These are phyloP conservation scores for Odontocerum albicorne DNA, from an alignment of 2,888 invertebrate species.

Conservation along the genomic window DNA sequence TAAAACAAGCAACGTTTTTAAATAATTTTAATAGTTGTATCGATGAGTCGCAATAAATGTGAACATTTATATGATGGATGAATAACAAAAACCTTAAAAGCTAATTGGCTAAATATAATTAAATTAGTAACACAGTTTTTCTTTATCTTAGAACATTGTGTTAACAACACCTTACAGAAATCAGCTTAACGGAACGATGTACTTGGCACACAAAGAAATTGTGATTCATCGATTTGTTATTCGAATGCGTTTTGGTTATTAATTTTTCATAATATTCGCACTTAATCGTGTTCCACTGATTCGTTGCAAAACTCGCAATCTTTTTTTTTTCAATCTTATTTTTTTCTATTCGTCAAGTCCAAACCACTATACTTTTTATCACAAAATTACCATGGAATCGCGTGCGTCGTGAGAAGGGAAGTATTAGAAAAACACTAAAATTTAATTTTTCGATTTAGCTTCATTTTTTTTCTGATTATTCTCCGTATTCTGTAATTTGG, in stretches of 20 bases:
- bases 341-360: slow-evolving; percentile 12
- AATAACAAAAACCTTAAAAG: slow-evolving; percentile 22
- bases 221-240: no score
- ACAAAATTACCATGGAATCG: slow-evolving; percentile 2
- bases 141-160: slow-evolving; percentile 27
- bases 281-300: slow-evolving; percentile 27
- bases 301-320: slow-evolving; percentile 22
- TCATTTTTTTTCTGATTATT: slow-evolving; percentile 67
- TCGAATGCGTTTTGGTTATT: no score
- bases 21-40: slow-evolving; percentile 21
- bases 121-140: slow-evolving; percentile 36
- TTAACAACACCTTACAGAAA: slow-evolving; percentile 24
- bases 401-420: not conserved
- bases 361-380: slow-evolving; percentile 17
- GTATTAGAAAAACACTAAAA: not conserved
- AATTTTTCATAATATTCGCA: not conserved
- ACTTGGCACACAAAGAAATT: no score
- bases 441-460: slow-evolving; percentile 43
- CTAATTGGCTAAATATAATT: slow-evolving; percentile 26
- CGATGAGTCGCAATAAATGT: slow-evolving; percentile 11
- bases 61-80: slow-evolving; percentile 7
- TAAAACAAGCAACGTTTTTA: slow-evolving; percentile 21
- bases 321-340: slow-evolving; percentile 16
- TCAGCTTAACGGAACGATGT: slow-evolving; percentile 28
- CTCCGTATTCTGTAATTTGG: slow-evolving; percentile 83